A percentile compares a stretch with the other conserved stretches of the same genome.
Conservation (phyloP, 1,140 invertebrate genomes). For the Drosophila oshimai region DNA sequence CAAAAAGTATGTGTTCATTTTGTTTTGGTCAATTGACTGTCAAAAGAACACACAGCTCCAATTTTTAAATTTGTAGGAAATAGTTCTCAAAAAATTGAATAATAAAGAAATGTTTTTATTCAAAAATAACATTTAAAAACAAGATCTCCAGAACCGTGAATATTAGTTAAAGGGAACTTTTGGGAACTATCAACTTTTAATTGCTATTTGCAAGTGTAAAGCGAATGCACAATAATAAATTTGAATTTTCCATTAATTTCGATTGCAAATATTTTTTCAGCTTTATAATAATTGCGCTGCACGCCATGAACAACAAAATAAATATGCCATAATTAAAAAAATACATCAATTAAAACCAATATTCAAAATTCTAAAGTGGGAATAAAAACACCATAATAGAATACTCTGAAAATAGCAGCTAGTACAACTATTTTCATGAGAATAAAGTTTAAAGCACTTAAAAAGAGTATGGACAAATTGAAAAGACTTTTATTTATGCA, state of each 20-base stretch:
- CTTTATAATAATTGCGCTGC: neutral
- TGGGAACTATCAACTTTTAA: neutral
- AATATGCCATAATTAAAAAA: constrained; percentile 12
- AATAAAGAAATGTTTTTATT: too few relatives aligned
- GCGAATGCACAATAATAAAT: constrained; percentile 1
- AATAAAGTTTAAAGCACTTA: neutral
- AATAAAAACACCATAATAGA: neutral
- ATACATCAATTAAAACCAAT: neutral
- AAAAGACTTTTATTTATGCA: neutral
- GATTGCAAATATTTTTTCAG: constrained; percentile 6
- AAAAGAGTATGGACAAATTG: neutral
- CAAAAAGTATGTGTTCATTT: too few relatives aligned
- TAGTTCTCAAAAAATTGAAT: too few relatives aligned
- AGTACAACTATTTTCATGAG: neutral
- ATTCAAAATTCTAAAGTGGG: neutral
- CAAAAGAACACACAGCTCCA: too few relatives aligned
- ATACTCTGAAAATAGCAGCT: neutral
- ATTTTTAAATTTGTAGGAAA: too few relatives aligned
- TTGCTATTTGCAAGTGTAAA: neutral
- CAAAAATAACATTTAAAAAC: too few relatives aligned
- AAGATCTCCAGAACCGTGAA: too few relatives aligned
- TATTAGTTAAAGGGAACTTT: too few relatives aligned
- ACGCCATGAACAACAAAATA: constrained; percentile 4
- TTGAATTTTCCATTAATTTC: constrained; percentile 9
- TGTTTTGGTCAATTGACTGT: too few relatives aligned